Evolutionary conservation across 1,140 invertebrate species (phyloP), one percentile per base, ranked within the genome.

Genomic region (Leptopilina boulardi): DNA sequence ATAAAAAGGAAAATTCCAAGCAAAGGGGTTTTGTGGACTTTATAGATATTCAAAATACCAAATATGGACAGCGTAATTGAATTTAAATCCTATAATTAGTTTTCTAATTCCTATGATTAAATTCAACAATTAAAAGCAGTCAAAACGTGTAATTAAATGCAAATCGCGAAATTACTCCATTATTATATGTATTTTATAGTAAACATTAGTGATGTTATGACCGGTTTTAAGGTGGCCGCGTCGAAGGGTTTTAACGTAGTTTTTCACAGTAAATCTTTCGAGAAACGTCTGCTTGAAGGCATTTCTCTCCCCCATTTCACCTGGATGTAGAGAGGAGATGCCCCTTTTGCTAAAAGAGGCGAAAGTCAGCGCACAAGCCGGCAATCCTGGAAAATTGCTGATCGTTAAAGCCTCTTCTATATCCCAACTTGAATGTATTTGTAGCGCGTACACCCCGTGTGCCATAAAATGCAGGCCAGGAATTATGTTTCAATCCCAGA

Each of bases 401-500:
- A 66, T 66, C 59, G 59, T 66, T 66, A 66, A 66, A 66, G 59
- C 13, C 23, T 34, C 30, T 66, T 9, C n/a, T n/a, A n/a, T n/a
- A n/a, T n/a, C 59, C 59, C 23, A 66, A 66, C 23, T 66, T 30
- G 59, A 66, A n/a, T n/a, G 59, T 30, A 66, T 26, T 15, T 66
- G 26, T 23, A 66, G 15, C 59, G 26, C 59, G 59, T 66, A 66
- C 21, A 23, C 59, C 59, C 13, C 26, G 59, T 66, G 34, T 66
- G 34, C 34, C 59, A 30, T 66, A 66, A 66, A 66, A 66, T 66
- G 23, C 23, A 66, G 59, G n/a, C 10, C 59, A 11, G 59, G 59
- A 66, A 23, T 66, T 30, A 66, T 66, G 59, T 66, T 66, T 66
- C 59, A 66, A 66, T 66, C 26, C 59, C 59, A 30, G 59, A 66